These are phyloP conservation scores for Cryptus armator DNA, from an alignment of 2,888 invertebrate genomes.

Conservation along the genomic window DNA sequence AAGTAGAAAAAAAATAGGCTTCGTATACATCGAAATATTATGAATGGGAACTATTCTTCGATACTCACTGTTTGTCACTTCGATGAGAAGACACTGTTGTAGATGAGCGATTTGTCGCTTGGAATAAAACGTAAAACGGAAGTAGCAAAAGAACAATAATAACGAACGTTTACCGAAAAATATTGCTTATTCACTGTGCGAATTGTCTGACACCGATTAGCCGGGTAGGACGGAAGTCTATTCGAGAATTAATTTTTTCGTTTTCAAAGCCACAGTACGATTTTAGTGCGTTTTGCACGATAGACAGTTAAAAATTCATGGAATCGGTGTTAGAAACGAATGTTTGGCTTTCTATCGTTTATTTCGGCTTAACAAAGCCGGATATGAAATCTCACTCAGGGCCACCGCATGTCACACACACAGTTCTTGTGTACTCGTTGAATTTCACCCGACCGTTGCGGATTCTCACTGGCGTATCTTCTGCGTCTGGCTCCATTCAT, in stretches of 20 bases:
- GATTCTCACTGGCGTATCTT: constrained; percentile 67
- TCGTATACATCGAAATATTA: not conserved
- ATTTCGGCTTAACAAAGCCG: constrained; percentile 68
- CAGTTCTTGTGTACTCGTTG: constrained; percentile 60
- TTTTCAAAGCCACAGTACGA: not conserved
- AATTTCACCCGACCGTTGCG: constrained; percentile 63
- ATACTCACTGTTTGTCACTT: constrained; percentile 57
- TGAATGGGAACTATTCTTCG: constrained; percentile 12
- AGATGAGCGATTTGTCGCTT: not conserved
- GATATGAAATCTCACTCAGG: constrained; percentile 73
- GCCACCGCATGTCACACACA: constrained; percentile 74
- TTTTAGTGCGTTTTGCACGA: not conserved
- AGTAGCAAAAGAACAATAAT: not conserved
- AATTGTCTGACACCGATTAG: constrained; percentile 20
- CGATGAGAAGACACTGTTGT: constrained; percentile 23
- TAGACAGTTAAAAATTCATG: not conserved
- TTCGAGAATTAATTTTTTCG: constrained; percentile 24
- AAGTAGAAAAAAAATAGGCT: not conserved
- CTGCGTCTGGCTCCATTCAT: constrained; percentile 65
- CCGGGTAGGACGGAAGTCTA: constrained; percentile 59
- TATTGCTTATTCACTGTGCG: constrained; percentile 22
- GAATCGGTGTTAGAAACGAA: constrained; percentile 13
- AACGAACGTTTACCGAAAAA: not conserved
- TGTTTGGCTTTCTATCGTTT: constrained; percentile 25
- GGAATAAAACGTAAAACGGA: not conserved